phyloP scores from a whole-genome alignment of 2,113 vertebrate species.

The Hypanus sabinus region DNA sequence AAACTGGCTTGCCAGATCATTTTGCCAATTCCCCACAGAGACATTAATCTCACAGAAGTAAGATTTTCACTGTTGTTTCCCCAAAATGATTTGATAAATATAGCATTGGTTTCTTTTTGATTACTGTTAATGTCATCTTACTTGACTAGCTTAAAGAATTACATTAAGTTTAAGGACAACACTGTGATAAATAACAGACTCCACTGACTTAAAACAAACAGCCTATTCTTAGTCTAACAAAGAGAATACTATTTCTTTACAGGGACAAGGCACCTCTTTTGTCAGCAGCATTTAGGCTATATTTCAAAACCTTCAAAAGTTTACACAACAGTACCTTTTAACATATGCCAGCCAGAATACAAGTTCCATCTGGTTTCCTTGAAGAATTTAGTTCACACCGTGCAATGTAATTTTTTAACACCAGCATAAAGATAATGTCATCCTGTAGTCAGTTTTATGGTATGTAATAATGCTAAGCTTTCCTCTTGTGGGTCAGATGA shows the following conservation, averaged over 20 bases:
- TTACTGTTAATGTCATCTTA: neutral
- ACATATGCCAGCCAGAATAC: constrained; percentile 3
- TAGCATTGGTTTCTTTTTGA: neutral
- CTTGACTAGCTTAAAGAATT: constrained; percentile 16
- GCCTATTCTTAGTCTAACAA: constrained; percentile 24
- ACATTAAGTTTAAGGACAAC: constrained; percentile 10
- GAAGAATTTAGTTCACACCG: neutral
- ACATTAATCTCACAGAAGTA: constrained; percentile 6
- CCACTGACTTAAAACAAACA: neutral
- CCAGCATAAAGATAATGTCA: neutral
- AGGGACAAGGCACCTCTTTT: constrained; percentile 9
- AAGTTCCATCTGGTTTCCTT: constrained; percentile 30
- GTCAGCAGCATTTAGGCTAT: constrained; percentile 21
- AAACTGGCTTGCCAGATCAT: neutral
- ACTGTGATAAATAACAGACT: constrained; percentile 30
- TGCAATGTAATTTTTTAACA: constrained; percentile 21
- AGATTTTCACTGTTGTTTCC: neutral
- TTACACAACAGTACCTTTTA: constrained; percentile 32
- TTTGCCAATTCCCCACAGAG: constrained; percentile 2
- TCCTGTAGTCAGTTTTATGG: neutral
- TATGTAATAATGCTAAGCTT: neutral
- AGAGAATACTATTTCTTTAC: constrained; percentile 26
- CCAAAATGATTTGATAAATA: constrained; percentile 3
- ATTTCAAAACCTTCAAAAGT: constrained; percentile 32
- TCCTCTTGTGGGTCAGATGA: neutral